Evolutionary conservation across 2,113 vertebrate genomes (phyloP).

Genomic region (Erinaceus europaeus): DNA sequence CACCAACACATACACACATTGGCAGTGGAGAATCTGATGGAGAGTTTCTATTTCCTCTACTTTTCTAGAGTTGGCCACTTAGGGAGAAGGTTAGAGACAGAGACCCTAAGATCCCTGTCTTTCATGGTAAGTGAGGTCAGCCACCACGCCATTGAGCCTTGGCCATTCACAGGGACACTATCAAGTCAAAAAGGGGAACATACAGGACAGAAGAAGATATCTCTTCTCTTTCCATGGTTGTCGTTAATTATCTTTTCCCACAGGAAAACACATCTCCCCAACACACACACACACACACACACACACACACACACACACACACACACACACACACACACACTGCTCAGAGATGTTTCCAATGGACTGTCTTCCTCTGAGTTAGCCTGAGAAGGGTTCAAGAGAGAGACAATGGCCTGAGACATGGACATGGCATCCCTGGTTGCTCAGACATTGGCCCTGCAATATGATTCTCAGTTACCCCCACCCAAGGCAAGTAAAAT

Average conservation of each 20-base stretch:
- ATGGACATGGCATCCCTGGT: neutral
- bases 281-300: neutral
- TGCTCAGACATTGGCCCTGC: neutral
- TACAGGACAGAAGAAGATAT: neutral
- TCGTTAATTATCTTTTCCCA: too few relatives aligned
- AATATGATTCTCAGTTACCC: neutral
- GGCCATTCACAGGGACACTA: neutral
- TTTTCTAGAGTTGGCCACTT: neutral
- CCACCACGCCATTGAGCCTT: neutral
- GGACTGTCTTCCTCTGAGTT: neutral
- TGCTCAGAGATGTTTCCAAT: neutral
- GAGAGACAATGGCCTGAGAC: neutral
- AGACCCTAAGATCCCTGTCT: neutral
- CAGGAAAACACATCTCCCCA: neutral
- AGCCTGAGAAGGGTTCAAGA: neutral
- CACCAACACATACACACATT: too few relatives aligned
- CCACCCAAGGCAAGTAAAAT: rapidly evolving
- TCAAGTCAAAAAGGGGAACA: neutral
- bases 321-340: neutral
- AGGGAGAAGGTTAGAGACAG: neutral
- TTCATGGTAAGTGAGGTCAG: neutral
- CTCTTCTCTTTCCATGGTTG: too few relatives aligned
- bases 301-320: neutral
- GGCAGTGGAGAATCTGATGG: neutral
- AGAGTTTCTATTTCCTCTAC: neutral